Percentiles rank a stretch among this genome's conserved stretches.
Conservation (phyloP, 2,113 vertebrate species). For the Geococcyx californianus region DNA sequence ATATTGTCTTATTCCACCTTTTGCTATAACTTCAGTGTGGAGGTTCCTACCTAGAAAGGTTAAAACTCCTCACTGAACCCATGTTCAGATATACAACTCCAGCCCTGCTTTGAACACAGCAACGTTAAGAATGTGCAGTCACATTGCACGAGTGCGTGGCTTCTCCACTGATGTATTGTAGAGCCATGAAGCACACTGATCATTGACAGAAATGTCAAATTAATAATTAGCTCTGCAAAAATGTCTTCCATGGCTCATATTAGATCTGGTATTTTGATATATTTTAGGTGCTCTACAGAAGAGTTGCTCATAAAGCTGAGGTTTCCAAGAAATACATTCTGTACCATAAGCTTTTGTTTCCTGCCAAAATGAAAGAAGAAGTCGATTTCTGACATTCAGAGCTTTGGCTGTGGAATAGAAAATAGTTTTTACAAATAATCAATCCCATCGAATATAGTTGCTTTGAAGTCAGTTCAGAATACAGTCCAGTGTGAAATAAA, state of each 20-base stretch:
- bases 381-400: not conserved
- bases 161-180: not conserved
- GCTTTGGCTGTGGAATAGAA: not conserved
- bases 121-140: rapidly evolving
- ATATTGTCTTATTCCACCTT: not conserved
- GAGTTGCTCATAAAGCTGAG: not conserved
- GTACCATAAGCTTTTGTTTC: not conserved
- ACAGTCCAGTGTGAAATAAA: not conserved
- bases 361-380: not conserved
- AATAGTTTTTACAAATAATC: not conserved
- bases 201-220: not conserved
- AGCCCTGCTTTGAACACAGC: not conserved
- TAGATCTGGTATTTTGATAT: not conserved
- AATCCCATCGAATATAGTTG: not conserved
- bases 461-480: not conserved
- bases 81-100: not conserved
- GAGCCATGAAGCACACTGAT: not conserved
- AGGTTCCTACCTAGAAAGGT: not conserved
- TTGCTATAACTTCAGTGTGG: not conserved
- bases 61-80: not conserved
- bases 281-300: not conserved
- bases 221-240: not conserved
- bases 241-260: not conserved
- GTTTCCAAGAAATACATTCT: not conserved
- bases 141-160: rapidly evolving